Base-by-base conservation (phyloP, 1,140 invertebrate species). In the Drosophila trapezifrons region DNA sequence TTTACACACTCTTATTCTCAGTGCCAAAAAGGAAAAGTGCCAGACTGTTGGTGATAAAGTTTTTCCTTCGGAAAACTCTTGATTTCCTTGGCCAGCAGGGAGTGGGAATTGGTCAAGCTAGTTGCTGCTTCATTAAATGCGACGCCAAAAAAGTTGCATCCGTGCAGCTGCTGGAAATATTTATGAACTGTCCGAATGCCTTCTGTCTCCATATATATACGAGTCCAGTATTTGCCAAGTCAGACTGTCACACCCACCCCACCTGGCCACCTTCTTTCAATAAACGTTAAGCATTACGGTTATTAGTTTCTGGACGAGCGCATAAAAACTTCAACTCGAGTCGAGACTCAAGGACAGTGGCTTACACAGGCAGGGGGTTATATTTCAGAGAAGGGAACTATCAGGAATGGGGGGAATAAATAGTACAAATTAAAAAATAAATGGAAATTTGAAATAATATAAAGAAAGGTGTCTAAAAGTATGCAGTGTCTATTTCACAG, bases 251-350 rank as follows among this genome's bases (percentile, higher is more conserved):
- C 38, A 43, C n/a, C n/a, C 45, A 25, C 29, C 25, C 29, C 54
- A 69, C 27, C 71, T 75, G 43, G n/a, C 38, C 43, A 52, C 38
- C 63, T 69, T 62, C 57, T 78, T 86, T 86, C 82, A 86, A 81
- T 82, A 81, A 86, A 67, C 83, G 60, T 70, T 72, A 62, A 70
- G 64, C 83, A 87, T 89, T 89, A 87, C 86, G 81, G 79, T 87
- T 87, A 87, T 87, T 87, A 87, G 84, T 87, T 86, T 58, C 84
- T 64, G 84, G 80, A 79, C 63, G 76, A 46, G 47, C 77, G 60
- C 83, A 79, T 86, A 87, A 86, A 86, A 86, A 86, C 76, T 87
- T 79, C 47, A 62, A 47, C 47, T 47, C 20, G 51, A 66, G 77
- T 64, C 56, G 40, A 64, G 58, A 37, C 27, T 38, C 2, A 6